phyloP scores from a whole-genome alignment of 1,140 invertebrate species.

The Drosophila saltans region DNA sequence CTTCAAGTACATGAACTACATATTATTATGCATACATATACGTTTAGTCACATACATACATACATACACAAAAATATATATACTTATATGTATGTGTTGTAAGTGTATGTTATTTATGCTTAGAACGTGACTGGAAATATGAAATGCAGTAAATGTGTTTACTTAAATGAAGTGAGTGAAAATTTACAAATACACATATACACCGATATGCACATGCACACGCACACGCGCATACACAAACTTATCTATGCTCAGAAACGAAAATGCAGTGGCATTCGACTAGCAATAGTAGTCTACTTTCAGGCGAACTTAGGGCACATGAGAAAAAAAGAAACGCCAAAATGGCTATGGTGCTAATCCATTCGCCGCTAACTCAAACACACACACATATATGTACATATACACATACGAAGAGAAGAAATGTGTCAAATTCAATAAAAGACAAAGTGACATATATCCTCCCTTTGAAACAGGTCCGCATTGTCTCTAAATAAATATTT shows the following conservation, averaged over 20 bases:
- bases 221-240: conserved; percentile 5
- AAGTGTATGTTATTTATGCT: conserved; percentile 68
- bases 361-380: conserved; percentile 34
- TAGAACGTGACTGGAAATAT: conserved; percentile 78
- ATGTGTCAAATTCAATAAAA: conserved; percentile 76
- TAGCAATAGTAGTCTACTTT: conserved; percentile 21
- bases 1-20: conserved; percentile 40
- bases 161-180: conserved; percentile 78
- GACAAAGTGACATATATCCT: conserved; percentile 16
- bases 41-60: background rate
- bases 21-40: conserved; percentile 7
- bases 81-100: conserved; percentile 14
- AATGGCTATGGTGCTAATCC: conserved; percentile 67
- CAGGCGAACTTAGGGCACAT: conserved; percentile 53
- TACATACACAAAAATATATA: conserved; percentile 11
- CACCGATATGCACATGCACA: conserved; percentile 8
- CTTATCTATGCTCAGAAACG: background rate
- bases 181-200: conserved; percentile 68
- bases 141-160: conserved; percentile 81
- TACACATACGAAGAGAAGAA: conserved; percentile 32
- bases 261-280: conserved; percentile 36
- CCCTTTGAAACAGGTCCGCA: background rate
- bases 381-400: conserved; percentile 8
- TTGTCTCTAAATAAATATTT: background rate
- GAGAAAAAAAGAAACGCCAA: conserved; percentile 67